phyloP scores from a whole-genome alignment of 2,797 vertebrate species.

The Trichosurus vulpecula region DNA sequence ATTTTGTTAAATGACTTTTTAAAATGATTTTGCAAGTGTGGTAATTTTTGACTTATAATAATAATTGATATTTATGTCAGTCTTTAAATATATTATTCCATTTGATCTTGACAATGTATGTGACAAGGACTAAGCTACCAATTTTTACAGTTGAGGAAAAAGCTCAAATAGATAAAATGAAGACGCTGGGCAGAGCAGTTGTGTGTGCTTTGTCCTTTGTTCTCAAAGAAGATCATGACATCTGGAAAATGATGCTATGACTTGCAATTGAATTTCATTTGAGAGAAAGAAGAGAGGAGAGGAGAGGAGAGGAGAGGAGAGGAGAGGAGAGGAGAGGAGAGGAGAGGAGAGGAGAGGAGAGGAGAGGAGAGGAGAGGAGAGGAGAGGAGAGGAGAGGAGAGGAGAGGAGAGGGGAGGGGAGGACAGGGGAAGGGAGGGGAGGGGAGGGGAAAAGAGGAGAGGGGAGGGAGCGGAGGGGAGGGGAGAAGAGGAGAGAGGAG shows the following conservation, averaged over 20 bases:
- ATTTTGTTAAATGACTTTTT: background rate
- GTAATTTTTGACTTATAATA: background rate
- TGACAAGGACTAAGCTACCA: background rate
- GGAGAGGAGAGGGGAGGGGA: too few species aligned
- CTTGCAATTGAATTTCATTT: too few species aligned
- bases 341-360: too few species aligned
- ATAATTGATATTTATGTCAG: background rate
- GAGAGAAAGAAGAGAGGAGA: too few species aligned
- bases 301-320: too few species aligned
- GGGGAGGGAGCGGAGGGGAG: background rate
- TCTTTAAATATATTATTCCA: slow-evolving; percentile 24
- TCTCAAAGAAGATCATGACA: too few species aligned
- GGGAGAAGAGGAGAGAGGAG: too few species aligned
- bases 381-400: too few species aligned
- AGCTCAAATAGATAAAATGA: background rate
- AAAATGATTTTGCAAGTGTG: background rate
- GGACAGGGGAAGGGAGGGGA: too few species aligned
- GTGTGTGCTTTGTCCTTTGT: too few species aligned
- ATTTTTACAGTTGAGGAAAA: background rate
- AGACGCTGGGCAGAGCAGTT: background rate
- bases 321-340: too few species aligned
- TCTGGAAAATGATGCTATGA: too few species aligned
- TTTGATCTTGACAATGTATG: background rate
- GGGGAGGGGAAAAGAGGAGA: background rate
- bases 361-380: background rate